Percentiles rank a stretch among this genome's conserved stretches.
These are phyloP conservation scores for Brevimyrus niger DNA, from an alignment of 2,113 vertebrate species.

Conservation along the genomic window DNA sequence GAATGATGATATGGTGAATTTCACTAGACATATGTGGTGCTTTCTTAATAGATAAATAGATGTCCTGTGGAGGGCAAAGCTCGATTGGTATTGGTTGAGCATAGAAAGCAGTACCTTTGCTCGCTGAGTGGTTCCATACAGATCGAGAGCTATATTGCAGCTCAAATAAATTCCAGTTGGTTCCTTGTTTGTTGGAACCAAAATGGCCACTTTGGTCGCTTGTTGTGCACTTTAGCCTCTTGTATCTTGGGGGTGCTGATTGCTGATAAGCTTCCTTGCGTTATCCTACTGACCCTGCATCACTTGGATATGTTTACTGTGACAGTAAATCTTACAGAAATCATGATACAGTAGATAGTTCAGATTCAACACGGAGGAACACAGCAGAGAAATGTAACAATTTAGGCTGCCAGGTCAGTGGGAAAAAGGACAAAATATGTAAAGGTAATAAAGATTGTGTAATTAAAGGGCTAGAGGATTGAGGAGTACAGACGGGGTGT, in stretches of 20 bases:
- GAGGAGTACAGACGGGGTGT: background rate
- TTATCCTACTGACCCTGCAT: background rate
- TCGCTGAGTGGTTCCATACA: background rate
- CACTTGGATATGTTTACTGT: background rate
- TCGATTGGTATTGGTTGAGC: background rate
- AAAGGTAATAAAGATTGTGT: background rate
- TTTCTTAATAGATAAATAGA: background rate
- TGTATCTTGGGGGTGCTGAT: background rate
- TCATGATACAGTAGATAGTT: background rate
- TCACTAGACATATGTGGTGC: conserved; percentile 8
- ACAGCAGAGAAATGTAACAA: background rate
- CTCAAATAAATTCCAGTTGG: background rate
- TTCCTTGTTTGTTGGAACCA: background rate
- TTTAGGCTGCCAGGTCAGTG: background rate
- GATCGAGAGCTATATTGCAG: background rate
- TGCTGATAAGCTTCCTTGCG: background rate
- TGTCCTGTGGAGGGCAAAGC: background rate
- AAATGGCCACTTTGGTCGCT: background rate
- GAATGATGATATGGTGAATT: background rate
- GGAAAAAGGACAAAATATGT: background rate
- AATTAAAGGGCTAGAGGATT: background rate
- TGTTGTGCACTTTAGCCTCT: background rate
- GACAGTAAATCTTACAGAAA: background rate
- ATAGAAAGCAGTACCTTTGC: background rate
- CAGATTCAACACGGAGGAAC: background rate